phyloP scores from a whole-genome alignment of 2,797 vertebrate genomes.

The Premnoplex brunnescens region DNA sequence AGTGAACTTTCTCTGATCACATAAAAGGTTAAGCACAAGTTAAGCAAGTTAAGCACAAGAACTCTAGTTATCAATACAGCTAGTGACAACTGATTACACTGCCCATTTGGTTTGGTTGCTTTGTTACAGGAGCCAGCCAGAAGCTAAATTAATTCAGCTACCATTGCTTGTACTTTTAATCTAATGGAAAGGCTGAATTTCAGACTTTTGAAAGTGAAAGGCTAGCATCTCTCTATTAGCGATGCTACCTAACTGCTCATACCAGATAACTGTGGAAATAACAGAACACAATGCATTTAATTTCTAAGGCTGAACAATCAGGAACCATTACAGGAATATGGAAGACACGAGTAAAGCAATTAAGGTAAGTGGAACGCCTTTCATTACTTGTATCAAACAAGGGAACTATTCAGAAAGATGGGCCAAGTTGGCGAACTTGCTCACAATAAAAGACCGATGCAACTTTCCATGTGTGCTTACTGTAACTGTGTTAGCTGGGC shows the following conservation, averaged over 20 bases:
- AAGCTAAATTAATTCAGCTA: neutral
- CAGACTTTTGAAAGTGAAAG: neutral
- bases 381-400: slow-evolving; percentile 56
- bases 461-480: slow-evolving; percentile 55
- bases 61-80: neutral
- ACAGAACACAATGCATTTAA: slow-evolving; percentile 1
- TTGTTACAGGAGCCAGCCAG: neutral
- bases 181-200: slow-evolving; percentile 8
- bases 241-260: neutral
- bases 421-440: slow-evolving; percentile 45
- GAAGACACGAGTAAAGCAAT: slow-evolving; percentile 46
- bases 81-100: neutral
- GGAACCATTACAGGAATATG: slow-evolving; percentile 34
- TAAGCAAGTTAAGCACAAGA: neutral
- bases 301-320: slow-evolving; percentile 9
- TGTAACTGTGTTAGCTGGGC: slow-evolving; percentile 20
- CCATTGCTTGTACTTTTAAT: neutral
- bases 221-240: neutral
- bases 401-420: slow-evolving; percentile 24
- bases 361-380: slow-evolving; percentile 63
- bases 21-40: neutral
- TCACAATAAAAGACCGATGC: slow-evolving; percentile 47
- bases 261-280: neutral
- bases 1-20: neutral
- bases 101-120: neutral